These are phyloP conservation scores for Dolichallabes microphthalmus DNA, from an alignment of 2,113 vertebrate genomes.

Conservation along the genomic window DNA sequence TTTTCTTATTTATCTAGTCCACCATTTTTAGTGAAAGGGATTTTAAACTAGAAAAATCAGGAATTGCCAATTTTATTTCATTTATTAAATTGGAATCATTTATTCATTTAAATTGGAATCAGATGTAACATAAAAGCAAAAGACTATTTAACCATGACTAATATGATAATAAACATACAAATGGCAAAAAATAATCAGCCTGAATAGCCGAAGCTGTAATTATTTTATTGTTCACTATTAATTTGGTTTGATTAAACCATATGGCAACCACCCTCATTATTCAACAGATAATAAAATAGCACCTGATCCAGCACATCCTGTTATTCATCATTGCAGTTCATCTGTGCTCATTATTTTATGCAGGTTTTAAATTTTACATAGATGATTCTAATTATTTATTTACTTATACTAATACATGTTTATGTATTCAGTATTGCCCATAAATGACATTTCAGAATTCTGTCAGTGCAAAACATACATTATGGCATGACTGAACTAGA, in stretches of 20 bases:
- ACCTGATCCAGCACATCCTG: background rate
- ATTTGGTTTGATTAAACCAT: background rate
- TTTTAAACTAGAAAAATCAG: background rate
- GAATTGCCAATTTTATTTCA: background rate
- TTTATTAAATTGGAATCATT: background rate
- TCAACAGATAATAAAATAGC: background rate
- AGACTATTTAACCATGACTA: background rate
- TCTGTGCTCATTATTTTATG: background rate
- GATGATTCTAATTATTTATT: background rate
- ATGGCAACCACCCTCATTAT: background rate
- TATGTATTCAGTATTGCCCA: background rate
- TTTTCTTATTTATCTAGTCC: background rate
- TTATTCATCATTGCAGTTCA: background rate
- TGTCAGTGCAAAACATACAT: background rate
- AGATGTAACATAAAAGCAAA: background rate
- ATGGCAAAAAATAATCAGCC: background rate
- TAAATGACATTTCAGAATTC: background rate
- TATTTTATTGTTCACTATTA: background rate
- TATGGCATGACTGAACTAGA: background rate
- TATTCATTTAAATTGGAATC: background rate
- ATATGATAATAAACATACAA: background rate
- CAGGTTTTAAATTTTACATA: background rate
- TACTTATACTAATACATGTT: background rate
- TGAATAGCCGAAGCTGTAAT: background rate
- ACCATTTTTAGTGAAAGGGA: background rate